Evolutionary conservation across 23 tunicate species (phyloP), one percentile per base, ranked within the genome.

Genomic region (Phallusia fumigata): DNA sequence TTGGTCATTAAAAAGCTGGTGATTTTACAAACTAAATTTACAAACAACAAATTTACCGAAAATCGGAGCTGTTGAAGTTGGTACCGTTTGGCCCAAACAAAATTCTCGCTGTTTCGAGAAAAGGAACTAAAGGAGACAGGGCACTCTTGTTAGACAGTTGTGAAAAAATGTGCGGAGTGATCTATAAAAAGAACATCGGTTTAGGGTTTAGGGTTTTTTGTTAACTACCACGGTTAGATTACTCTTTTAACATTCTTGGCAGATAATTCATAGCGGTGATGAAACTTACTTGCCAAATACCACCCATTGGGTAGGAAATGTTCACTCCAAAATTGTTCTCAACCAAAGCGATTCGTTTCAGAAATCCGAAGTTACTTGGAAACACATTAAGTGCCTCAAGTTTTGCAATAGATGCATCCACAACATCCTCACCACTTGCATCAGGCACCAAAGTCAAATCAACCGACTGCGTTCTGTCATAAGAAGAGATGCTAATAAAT

Each of bases 381-480:
- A 74, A 74, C 45, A 35, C n/a, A 19, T 33, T 35, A 13, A 74
- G 45, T 58, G 69, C 69, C 13, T 74, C 78, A 2, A 74, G 35
- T 74, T 74, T 74, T 33, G 8, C 40, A 18, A 74, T 33, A 33
- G 78, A 28, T 33, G 78, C 78, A 35, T 74, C 78, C 28, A 74
- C 78, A 24, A 74, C 78, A 33, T 74, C 78, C 34, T 74, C 78
- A 31, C 78, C 78, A 33, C 22, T 33, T 2, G 78, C 40, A 33
- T 30, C 78, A 31, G 45, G 45, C 22, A 74, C 78, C 78, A 74
- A 35, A 33, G 78, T 74, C 78, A 74, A 35, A 74, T 74, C 78
- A 33, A 31, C 35, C 5, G 45, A 33, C 31, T 74, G 78, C 13
- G 69, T 16, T 58, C 69, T 58, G 69, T n/a, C n/a, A n/a, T n/a